Conservation (phyloP, 2,888 invertebrate species). For the Drosophila emarginata region DNA sequence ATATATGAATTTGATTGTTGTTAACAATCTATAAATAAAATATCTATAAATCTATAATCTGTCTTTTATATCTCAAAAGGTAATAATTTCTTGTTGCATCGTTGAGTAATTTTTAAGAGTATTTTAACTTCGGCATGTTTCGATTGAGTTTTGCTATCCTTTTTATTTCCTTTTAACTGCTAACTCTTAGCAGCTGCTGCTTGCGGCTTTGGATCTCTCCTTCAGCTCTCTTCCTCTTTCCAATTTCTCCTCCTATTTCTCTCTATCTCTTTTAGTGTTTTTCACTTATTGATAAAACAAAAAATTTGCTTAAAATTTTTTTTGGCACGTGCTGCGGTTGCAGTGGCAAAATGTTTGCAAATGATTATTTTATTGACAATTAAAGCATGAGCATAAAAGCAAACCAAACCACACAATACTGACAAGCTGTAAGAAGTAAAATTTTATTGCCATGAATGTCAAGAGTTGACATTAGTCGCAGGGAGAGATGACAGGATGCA, state of each 20-base stretch:
- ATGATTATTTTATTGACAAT: slow-evolving; percentile 76
- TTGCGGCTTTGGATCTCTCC: slow-evolving; percentile 34
- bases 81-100: too few species aligned
- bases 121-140: background rate
- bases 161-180: background rate
- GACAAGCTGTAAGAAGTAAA: slow-evolving; percentile 48
- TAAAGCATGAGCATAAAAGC: slow-evolving; percentile 64
- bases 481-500: background rate
- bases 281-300: slow-evolving; percentile 61
- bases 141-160: background rate
- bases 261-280: background rate
- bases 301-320: slow-evolving; percentile 33
- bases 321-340: slow-evolving; percentile 71
- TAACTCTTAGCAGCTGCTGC: slow-evolving; percentile 13
- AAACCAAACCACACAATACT: slow-evolving; percentile 50
- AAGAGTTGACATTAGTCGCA: slow-evolving; percentile 64
- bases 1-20: too few species aligned
- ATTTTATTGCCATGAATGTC: slow-evolving; percentile 67
- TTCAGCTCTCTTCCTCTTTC: background rate
- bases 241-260: background rate
- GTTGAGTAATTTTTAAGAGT: background rate
- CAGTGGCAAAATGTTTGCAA: slow-evolving; percentile 60
- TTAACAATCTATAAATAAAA: too few species aligned
- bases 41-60: too few species aligned
- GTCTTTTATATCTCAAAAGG: too few species aligned